phyloP scores from a whole-genome alignment of 2,888 invertebrate species.

The Pristionchus arcanus region DNA sequence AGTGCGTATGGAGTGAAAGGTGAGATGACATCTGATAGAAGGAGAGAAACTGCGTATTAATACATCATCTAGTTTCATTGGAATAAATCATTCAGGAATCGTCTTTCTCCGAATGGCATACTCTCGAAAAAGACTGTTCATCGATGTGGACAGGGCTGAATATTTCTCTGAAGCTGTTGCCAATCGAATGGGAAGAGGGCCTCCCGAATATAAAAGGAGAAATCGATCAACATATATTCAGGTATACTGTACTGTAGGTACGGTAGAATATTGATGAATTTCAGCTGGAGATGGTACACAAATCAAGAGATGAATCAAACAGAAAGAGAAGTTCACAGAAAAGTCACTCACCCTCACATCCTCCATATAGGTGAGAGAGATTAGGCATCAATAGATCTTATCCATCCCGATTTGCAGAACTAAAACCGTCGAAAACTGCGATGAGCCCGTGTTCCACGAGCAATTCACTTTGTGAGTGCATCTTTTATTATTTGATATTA shows the following conservation, averaged over 20 bases:
- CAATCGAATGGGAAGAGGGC: constrained; percentile 1
- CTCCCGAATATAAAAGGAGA: not conserved
- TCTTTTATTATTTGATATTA: not conserved
- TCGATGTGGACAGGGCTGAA: constrained; percentile 7
- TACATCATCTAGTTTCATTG: not conserved
- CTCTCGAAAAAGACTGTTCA: not conserved
- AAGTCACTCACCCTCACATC: not conserved
- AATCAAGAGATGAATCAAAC: constrained; percentile 18
- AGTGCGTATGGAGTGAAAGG: constrained; percentile 24
- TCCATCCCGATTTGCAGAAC: constrained; percentile 25
- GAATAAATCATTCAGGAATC: not conserved
- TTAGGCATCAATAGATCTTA: not conserved
- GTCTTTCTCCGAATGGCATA: constrained; percentile 17
- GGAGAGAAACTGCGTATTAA: not conserved
- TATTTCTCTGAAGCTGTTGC: not conserved
- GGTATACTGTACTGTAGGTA: not conserved
- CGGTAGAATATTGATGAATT: not conserved
- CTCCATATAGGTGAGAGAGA: not conserved
- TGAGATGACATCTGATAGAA: not conserved
- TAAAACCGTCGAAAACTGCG: constrained; percentile 5
- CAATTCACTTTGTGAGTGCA: constrained; percentile 21
- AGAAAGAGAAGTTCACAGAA: not conserved
- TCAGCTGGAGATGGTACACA: constrained; percentile 29
- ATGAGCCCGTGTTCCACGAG: constrained; percentile 21
- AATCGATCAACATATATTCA: constrained; percentile 28